A percentile compares a stretch with the other conserved stretches of the same genome.
Evolutionary conservation across 2,888 invertebrate genomes (phyloP).

Genomic region (Scaptodrosophila latifasciaeformis): DNA sequence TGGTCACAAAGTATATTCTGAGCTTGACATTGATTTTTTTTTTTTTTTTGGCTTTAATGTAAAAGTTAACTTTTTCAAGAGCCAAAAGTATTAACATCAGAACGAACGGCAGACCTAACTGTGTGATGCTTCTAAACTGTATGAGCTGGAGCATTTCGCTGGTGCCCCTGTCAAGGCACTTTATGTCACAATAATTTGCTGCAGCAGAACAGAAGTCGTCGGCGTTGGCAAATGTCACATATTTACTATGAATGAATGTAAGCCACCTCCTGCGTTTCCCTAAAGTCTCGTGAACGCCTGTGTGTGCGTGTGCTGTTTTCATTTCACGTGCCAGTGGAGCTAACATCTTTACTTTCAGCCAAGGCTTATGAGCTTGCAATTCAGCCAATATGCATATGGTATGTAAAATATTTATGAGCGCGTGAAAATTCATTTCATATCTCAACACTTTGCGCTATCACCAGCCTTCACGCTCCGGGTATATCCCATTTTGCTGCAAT

Average conservation of each 20-base stretch:
- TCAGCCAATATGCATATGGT: conserved; percentile 65
- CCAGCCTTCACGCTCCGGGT: conserved; percentile 33
- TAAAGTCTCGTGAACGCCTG: conserved; percentile 10
- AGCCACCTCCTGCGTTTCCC: too few relatives aligned
- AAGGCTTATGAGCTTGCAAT: neutral
- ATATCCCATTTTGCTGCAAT: neutral
- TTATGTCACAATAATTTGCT: conserved; percentile 73
- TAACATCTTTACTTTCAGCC: conserved; percentile 47
- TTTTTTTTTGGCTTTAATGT: too few relatives aligned
- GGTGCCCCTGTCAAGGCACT: conserved; percentile 70
- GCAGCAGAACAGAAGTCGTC: conserved; percentile 17
- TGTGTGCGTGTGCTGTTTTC: conserved; percentile 38
- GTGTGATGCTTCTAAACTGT: too few relatives aligned
- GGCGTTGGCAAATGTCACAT: conserved; percentile 2
- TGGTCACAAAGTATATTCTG: too few relatives aligned
- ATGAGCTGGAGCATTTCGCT: conserved; percentile 5
- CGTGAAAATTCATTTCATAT: conserved; percentile 68
- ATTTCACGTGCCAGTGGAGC: conserved; percentile 60
- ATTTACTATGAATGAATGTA: too few relatives aligned
- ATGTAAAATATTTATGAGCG: conserved; percentile 67
- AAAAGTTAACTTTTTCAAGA: too few relatives aligned
- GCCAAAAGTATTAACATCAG: conserved; percentile 16
- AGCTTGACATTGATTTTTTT: too few relatives aligned
- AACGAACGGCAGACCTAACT: too few relatives aligned
- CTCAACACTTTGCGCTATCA: conserved; percentile 46